Percentiles rank a stretch among this genome's conserved stretches.
Evolutionary conservation across 2,797 vertebrate species (phyloP).

Genomic region (Tauraco hartlaubi): DNA sequence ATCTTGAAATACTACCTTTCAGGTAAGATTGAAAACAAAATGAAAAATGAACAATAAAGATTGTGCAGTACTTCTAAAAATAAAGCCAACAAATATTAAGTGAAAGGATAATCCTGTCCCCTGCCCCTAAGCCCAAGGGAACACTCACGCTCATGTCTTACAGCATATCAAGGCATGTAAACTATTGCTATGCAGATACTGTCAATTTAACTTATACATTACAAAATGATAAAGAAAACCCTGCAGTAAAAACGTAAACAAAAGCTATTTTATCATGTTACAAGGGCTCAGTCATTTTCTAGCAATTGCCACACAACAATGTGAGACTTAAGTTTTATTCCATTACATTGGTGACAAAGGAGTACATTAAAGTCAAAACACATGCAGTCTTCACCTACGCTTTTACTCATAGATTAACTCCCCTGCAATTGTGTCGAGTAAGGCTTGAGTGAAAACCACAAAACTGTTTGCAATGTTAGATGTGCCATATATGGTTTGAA

Average conservation of each 20-base stretch:
- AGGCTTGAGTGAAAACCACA: not conserved
- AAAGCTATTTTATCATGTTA: not conserved
- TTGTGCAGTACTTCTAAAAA: not conserved
- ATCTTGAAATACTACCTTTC: slow-evolving; percentile 11
- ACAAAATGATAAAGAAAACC: not conserved
- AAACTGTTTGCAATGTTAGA: not conserved
- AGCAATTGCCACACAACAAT: not conserved
- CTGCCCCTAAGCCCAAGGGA: not conserved
- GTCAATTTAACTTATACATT: not conserved
- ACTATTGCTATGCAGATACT: not conserved
- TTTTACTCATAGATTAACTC: not conserved
- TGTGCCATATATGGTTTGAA: not conserved
- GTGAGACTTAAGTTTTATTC: not conserved
- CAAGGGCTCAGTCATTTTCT: not conserved
- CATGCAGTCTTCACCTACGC: not conserved
- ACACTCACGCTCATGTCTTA: fast-evolving
- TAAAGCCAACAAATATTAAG: not conserved
- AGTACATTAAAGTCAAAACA: not conserved
- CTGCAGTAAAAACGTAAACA: not conserved
- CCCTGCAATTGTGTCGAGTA: not conserved
- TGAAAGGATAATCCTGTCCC: not conserved
- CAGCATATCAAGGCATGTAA: not conserved
- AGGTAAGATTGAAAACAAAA: slow-evolving; percentile 15
- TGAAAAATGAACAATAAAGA: slow-evolving; percentile 7
- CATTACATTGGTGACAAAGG: not conserved